Evolutionary conservation across 2,797 vertebrate species (phyloP).

Genomic region (Podarcis siculus): DNA sequence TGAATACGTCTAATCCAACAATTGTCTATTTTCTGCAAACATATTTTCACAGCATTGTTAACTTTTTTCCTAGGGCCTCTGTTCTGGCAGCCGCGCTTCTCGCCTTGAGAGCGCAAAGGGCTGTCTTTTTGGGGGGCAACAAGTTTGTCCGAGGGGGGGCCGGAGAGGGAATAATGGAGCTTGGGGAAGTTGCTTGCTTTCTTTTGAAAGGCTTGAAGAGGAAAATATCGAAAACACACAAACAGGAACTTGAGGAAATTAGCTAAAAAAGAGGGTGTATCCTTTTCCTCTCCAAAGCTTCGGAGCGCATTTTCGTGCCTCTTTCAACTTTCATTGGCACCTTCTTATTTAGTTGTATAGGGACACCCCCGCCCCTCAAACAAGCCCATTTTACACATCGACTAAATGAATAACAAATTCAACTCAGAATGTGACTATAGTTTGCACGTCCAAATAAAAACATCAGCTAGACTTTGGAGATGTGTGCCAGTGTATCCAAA

Average conservation of each 20-base stretch:
- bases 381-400: neutral
- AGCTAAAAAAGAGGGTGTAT: conserved; percentile 13
- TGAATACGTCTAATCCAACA: conserved; percentile 99
- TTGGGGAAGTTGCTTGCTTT: conserved; percentile 65
- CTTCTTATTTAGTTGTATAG: neutral
- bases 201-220: conserved; percentile 71
- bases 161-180: conserved; percentile 58
- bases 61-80: conserved; percentile 86
- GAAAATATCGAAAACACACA: conserved; percentile 51
- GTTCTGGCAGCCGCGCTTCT: conserved; percentile 71
- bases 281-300: conserved; percentile 19
- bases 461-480: conserved; percentile 27
- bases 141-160: conserved; percentile 68
- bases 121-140: conserved; percentile 66
- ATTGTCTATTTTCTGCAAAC: conserved; percentile 99
- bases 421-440: neutral
- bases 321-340: neutral
- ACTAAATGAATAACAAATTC: neutral
- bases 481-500: neutral
- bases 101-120: conserved; percentile 75
- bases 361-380: neutral
- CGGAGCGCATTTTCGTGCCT: conserved; percentile 38
- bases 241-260: conserved; percentile 43
- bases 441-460: conserved; percentile 28
- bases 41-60: conserved; percentile 99